Evolutionary conservation across 2,113 vertebrate species (phyloP), one percentile per base, ranked within the genome.

Genomic region (Larimichthys polyactis): DNA sequence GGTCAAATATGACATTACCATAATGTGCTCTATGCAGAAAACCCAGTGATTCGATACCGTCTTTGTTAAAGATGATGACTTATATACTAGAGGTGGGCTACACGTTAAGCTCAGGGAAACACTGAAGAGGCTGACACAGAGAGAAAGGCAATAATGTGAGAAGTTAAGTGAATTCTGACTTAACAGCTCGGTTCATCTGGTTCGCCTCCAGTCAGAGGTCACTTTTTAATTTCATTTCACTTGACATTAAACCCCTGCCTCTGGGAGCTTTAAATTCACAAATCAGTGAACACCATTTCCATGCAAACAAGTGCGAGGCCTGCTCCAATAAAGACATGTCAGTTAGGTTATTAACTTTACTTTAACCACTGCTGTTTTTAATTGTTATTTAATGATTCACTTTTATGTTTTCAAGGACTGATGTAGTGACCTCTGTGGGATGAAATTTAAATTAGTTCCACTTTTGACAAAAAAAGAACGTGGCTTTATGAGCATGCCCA

Each of bases 221-320:
- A 22, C 4, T 57, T 68, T 75, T 57, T 59, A 59, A 82, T 72
- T 79, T 7, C 14, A 82, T 82, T 29, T n/a, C 36, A 40, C 36
- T 36, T 40, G 8, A 84, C 59, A 78, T 85, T 63, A 78, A 74
- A 78, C 51, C 9, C 51, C 51, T 36, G 48, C 44, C 54, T 67
- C 69, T 71, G 3, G 11, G 32, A 79, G 82, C 59, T 0, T 19
- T 85, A 62, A 76, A 86, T 88, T 90, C 70, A 87, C 79, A 54
- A 87, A 40, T 73, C 57, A 72, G 67, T 81, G 71, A 82, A 79
- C 70, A 57, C 58, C 44, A 87, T 86, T 89, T 79, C 58, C 55
- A 85, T 68, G 68, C 32, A 63, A 75, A 72, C 17, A 64, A 44
- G 71, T 62, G 15, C 9, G 43, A 40, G 5, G 52, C n/a, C 67